A percentile compares a stretch with the other conserved stretches of the same genome.
These are phyloP conservation scores for Dipodomys stephensi DNA, from an alignment of 2,113 vertebrate species.

Conservation along the genomic window DNA sequence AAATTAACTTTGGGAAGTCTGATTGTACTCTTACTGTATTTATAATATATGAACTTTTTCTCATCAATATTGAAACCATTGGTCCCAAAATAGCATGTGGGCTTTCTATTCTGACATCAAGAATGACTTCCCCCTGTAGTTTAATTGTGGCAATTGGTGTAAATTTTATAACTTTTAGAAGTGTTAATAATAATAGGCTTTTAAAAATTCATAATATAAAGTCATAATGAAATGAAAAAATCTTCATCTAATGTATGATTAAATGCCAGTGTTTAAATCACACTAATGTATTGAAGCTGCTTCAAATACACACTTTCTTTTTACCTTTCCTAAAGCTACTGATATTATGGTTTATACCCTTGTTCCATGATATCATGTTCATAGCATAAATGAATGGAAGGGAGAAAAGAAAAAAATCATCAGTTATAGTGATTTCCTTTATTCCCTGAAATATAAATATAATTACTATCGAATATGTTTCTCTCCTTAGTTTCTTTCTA, in stretches of 20 bases:
- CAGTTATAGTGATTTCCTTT: background rate
- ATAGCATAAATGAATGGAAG: background rate
- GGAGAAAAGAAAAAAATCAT: background rate
- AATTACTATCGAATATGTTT: background rate
- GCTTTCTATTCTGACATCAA: constrained; percentile 5
- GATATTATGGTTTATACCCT: constrained; percentile 6
- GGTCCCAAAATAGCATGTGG: background rate
- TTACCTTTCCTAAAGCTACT: background rate
- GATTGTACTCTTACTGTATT: constrained; percentile 39
- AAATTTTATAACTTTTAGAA: constrained; percentile 44
- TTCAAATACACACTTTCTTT: constrained; percentile 55
- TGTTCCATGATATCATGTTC: background rate
- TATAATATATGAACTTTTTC: background rate
- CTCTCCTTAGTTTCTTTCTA: background rate
- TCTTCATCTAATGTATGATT: constrained; percentile 33
- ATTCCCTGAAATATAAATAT: background rate
- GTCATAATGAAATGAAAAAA: constrained; percentile 35
- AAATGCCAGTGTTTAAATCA: constrained; percentile 49
- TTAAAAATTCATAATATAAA: constrained; percentile 21
- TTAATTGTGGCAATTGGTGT: constrained; percentile 16
- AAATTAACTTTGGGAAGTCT: background rate
- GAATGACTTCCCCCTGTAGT: constrained; percentile 1
- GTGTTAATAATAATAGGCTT: constrained; percentile 34
- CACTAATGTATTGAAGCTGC: constrained; percentile 18
- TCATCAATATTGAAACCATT: constrained; percentile 32